phyloP scores from a whole-genome alignment of 2,888 invertebrate genomes.

The Xiphydria camelus region DNA sequence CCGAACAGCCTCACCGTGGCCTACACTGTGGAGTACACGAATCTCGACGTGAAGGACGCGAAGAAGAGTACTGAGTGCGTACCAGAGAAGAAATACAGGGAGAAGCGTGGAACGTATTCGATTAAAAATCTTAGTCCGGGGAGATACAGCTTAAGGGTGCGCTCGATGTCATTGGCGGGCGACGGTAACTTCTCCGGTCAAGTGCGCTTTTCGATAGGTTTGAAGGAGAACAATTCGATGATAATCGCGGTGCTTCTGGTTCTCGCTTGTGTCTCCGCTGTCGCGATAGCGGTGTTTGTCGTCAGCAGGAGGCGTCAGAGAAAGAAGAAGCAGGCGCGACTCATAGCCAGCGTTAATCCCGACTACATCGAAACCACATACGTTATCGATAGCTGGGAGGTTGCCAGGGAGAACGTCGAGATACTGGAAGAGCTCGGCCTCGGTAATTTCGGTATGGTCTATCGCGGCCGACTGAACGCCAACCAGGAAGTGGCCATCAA shows the following conservation, averaged over 20 bases:
- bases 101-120: constrained; percentile 35
- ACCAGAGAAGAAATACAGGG: constrained; percentile 45
- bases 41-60: constrained; percentile 48
- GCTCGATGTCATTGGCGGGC: constrained; percentile 66
- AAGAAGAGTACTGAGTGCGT: constrained; percentile 60
- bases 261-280: constrained; percentile 26
- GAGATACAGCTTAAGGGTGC: constrained; percentile 63
- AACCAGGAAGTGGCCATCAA: constrained; percentile 64
- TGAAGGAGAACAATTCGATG: constrained; percentile 24
- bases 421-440: constrained; percentile 65
- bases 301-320: constrained; percentile 44
- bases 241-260: constrained; percentile 30
- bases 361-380: constrained; percentile 66
- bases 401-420: constrained; percentile 64
- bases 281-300: constrained; percentile 31
- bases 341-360: constrained; percentile 67
- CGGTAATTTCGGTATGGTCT: constrained; percentile 78
- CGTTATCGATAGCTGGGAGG: constrained; percentile 74
- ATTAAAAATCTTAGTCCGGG: constrained; percentile 60
- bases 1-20: constrained; percentile 70
- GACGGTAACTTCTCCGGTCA: constrained; percentile 52
- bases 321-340: constrained; percentile 50
- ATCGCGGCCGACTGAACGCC: constrained; percentile 61
- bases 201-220: constrained; percentile 34
- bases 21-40: constrained; percentile 64